phyloP scores from a whole-genome alignment of 2,113 vertebrate genomes.

The Hiodon alosoides region DNA sequence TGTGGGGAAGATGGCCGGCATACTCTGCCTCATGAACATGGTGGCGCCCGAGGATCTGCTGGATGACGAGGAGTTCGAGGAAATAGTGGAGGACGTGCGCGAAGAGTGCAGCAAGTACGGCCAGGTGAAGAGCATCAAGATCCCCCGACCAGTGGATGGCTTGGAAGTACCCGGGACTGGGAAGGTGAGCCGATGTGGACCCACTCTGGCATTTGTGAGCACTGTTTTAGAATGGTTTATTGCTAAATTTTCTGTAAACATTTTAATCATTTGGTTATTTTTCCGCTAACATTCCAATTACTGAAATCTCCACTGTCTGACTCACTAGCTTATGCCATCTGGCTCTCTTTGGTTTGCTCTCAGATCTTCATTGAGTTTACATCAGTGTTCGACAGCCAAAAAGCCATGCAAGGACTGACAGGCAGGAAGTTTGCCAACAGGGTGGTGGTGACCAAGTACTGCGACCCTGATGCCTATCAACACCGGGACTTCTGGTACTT shows the following conservation, averaged over 20 bases:
- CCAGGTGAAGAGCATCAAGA: slow-evolving; percentile 87
- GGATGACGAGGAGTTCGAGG: slow-evolving; percentile 87
- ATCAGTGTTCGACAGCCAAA: slow-evolving; percentile 88
- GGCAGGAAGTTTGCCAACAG: slow-evolving; percentile 91
- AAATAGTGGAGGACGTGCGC: slow-evolving; percentile 84
- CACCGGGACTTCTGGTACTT: slow-evolving; percentile 84
- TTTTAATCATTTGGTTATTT: too few relatives aligned
- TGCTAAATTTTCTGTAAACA: too few relatives aligned
- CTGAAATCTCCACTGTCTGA: background rate
- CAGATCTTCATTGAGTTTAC: slow-evolving; percentile 92
- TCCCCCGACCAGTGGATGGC: slow-evolving; percentile 84
- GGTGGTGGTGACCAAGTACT: slow-evolving; percentile 92
- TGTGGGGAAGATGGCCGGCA: slow-evolving; percentile 81
- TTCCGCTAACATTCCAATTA: too few relatives aligned
- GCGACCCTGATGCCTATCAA: slow-evolving; percentile 88
- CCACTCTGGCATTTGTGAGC: too few relatives aligned
- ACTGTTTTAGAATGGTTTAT: too few relatives aligned
- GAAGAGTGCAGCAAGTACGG: slow-evolving; percentile 91
- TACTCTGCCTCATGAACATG: slow-evolving; percentile 93
- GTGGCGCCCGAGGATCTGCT: slow-evolving; percentile 84
- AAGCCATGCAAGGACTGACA: slow-evolving; percentile 88
- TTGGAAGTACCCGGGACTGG: slow-evolving; percentile 87
- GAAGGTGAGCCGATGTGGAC: slow-evolving; percentile 74
- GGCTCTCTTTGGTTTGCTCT: slow-evolving; percentile 8
- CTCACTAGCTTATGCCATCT: too few relatives aligned